A percentile compares a stretch with the other conserved stretches of the same genome.
These are phyloP conservation scores for Noctua comes DNA, from an alignment of 2,888 invertebrate species.

Conservation along the genomic window DNA sequence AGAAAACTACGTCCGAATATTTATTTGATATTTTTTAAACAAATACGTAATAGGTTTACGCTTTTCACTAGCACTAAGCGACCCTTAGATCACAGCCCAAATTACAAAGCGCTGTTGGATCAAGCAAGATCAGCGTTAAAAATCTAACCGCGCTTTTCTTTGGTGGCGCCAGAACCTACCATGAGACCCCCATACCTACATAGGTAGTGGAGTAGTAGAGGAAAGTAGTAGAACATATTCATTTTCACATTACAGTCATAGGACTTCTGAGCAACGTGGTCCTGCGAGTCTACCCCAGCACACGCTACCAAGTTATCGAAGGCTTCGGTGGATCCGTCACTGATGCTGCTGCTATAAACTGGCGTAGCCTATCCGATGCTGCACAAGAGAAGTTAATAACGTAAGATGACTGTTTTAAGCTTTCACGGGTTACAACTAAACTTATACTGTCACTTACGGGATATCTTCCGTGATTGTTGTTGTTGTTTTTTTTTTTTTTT, in stretches of 20 bases:
- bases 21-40: neutral
- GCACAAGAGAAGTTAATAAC: conserved; percentile 79
- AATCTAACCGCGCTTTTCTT: neutral
- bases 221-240: neutral
- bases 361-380: conserved; percentile 90
- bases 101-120: neutral
- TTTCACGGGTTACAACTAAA: no score
- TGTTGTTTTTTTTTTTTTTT: no score
- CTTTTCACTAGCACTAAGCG: neutral
- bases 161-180: neutral
- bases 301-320: conserved; percentile 92
- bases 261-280: conserved; percentile 68
- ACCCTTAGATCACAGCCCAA: neutral
- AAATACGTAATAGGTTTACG: neutral
- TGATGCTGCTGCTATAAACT: conserved; percentile 93
- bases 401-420: no score
- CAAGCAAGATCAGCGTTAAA: neutral
- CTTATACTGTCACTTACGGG: no score
- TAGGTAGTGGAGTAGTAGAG: no score
- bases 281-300: conserved; percentile 72
- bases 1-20: no score
- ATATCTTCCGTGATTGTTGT: no score
- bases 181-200: neutral
- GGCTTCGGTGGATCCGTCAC: conserved; percentile 98
- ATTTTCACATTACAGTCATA: conserved; percentile 64